A percentile compares a stretch with the other conserved stretches of the same genome.
phyloP scores from a whole-genome alignment of 2,888 invertebrate species.

The Neria commutata region DNA sequence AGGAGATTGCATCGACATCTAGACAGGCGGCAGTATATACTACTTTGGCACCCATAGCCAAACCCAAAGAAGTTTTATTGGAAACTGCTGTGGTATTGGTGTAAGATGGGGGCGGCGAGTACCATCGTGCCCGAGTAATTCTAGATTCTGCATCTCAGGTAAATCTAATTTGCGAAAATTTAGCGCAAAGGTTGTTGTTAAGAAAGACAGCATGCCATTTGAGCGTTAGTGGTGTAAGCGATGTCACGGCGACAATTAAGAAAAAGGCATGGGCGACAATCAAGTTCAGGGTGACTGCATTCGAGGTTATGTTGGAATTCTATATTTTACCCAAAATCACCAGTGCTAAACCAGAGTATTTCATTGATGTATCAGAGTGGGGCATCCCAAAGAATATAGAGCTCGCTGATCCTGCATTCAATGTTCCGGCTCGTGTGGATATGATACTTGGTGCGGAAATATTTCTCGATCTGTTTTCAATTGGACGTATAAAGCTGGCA shows the following conservation, averaged over 20 bases:
- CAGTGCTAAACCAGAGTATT: not conserved
- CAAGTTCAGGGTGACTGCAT: too few species aligned
- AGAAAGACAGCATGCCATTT: not conserved
- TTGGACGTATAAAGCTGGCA: slow-evolving; percentile 11
- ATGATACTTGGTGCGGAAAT: slow-evolving; percentile 22
- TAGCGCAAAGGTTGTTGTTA: not conserved
- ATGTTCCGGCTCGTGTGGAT: slow-evolving; percentile 4
- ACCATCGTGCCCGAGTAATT: not conserved
- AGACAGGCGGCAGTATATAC: not conserved
- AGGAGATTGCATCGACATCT: too few species aligned
- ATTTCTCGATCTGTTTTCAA: slow-evolving; percentile 15
- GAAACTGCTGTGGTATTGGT: slow-evolving; percentile 5
- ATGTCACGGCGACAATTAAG: not conserved
- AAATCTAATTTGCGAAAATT: not conserved
- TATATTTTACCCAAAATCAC: not conserved
- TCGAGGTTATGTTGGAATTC: too few species aligned
- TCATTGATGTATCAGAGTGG: slow-evolving; percentile 6
- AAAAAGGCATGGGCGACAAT: slow-evolving; percentile 2
- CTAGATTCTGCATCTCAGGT: slow-evolving; percentile 3
- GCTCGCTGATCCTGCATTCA: slow-evolving; percentile 18
- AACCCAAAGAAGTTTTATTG: not conserved
- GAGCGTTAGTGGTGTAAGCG: not conserved
- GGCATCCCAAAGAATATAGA: not conserved
- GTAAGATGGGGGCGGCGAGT: not conserved
- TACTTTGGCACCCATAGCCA: not conserved